Conservation (phyloP, 2,888 invertebrate genomes). For the Oscheius onirici region DNA sequence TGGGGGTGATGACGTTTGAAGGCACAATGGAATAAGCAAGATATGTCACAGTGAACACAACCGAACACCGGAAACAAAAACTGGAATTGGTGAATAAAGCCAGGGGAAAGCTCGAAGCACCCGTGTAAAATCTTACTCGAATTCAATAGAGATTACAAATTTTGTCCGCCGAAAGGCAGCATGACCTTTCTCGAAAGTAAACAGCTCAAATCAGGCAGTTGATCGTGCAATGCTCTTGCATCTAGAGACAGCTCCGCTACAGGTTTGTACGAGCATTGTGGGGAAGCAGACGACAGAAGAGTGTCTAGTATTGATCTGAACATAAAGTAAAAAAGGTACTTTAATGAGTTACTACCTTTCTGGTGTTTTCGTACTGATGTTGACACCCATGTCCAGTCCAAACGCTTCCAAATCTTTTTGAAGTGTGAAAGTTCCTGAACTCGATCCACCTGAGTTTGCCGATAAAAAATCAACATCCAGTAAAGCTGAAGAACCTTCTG, state of each 20-base stretch:
- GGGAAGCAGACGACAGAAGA: constrained; percentile 34
- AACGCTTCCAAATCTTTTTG: constrained; percentile 55
- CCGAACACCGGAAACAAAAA: constrained; percentile 12
- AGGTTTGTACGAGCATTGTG: constrained; percentile 30
- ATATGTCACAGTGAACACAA: constrained; percentile 9
- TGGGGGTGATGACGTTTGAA: neutral
- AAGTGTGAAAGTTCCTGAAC: constrained; percentile 39
- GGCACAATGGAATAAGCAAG: constrained; percentile 3
- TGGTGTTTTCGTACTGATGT: neutral
- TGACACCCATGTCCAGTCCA: constrained; percentile 36
- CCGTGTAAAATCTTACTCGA: neutral
- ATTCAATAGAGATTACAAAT: neutral
- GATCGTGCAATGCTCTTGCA: constrained; percentile 58
- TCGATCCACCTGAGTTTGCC: constrained; percentile 40
- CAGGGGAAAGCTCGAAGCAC: constrained; percentile 6
- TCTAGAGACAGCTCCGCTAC: constrained; percentile 59
- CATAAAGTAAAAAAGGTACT: neutral
- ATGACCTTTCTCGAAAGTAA: constrained; percentile 54
- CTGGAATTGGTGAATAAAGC: constrained; percentile 13
- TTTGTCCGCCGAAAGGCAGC: constrained; percentile 53
- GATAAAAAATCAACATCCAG: constrained; percentile 58
- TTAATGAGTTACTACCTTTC: constrained; percentile 2
- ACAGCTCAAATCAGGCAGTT: constrained; percentile 59
- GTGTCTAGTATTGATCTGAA: constrained; percentile 41
- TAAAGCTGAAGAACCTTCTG: constrained; percentile 47